A percentile compares a stretch with the other conserved stretches of the same genome.
Evolutionary conservation across 2,797 vertebrate species (phyloP).

Genomic region (Coregonus suidteri): DNA sequence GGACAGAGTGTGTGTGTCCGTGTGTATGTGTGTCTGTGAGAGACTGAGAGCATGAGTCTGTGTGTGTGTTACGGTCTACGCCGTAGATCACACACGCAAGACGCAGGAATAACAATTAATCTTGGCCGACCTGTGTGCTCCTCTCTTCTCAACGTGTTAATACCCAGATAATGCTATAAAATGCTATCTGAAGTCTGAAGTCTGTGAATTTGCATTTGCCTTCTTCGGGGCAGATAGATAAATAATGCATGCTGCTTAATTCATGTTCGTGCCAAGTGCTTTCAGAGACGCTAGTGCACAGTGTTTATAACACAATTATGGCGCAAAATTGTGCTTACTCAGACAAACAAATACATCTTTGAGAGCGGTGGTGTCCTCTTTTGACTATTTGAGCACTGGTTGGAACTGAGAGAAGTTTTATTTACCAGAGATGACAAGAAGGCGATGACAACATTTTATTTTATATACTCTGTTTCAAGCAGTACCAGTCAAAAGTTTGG

Average conservation of each 20-base stretch:
- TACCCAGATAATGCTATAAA: constrained; percentile 20
- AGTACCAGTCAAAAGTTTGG: no score
- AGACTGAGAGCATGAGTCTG: background rate
- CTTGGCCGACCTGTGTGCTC: background rate
- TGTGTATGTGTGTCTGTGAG: constrained; percentile 28
- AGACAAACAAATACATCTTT: constrained; percentile 36
- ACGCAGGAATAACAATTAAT: background rate
- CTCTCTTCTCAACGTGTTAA: background rate
- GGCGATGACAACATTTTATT: background rate
- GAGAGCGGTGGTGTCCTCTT: constrained; percentile 3
- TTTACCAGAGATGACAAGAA: background rate
- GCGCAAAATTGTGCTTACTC: constrained; percentile 24
- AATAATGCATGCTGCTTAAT: constrained; percentile 35
- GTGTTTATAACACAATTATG: constrained; percentile 30
- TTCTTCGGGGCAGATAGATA: constrained; percentile 10
- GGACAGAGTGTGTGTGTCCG: background rate
- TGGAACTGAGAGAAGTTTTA: background rate
- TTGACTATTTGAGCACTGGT: background rate
- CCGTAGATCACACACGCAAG: background rate
- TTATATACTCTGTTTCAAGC: background rate
- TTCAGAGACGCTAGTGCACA: constrained; percentile 23
- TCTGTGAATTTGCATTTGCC: constrained; percentile 27
- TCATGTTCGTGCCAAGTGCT: constrained; percentile 22
- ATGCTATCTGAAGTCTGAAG: constrained; percentile 6
- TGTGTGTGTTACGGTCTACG: no score